Evolutionary conservation across 1,140 invertebrate genomes (phyloP).

Genomic region (Tachypleus tridentatus): DNA sequence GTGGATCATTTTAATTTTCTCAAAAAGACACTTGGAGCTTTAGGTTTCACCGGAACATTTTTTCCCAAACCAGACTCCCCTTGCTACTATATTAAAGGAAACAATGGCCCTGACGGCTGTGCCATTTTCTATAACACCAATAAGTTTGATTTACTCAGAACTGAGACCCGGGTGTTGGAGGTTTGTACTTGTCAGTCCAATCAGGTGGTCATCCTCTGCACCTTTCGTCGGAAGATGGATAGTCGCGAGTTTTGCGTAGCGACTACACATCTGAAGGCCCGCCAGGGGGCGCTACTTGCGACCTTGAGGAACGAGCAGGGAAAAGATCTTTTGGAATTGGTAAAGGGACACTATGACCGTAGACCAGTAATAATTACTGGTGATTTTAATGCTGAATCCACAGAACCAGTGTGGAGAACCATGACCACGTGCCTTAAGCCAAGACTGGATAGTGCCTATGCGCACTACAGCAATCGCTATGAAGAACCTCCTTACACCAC

Average conservation of each 20-base stretch:
- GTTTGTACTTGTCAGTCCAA: conserved; percentile 56
- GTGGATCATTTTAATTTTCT: conserved; percentile 58
- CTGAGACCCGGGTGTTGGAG: conserved; percentile 48
- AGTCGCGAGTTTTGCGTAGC: conserved; percentile 50
- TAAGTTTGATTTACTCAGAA: conserved; percentile 47
- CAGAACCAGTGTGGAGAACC: conserved; percentile 53
- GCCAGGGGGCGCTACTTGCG: conserved; percentile 50
- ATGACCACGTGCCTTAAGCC: conserved; percentile 33
- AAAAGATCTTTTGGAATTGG: conserved; percentile 51
- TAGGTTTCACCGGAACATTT: conserved; percentile 57
- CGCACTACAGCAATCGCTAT: conserved; percentile 28
- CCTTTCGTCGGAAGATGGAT: conserved; percentile 36
- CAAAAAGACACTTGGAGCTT: conserved; percentile 43
- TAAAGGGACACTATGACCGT: conserved; percentile 38
- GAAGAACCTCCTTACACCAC: conserved; percentile 58
- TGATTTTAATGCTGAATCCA: conserved; percentile 66
- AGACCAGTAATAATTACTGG: conserved; percentile 54
- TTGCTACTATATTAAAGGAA: conserved; percentile 55
- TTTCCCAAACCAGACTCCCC: conserved; percentile 66
- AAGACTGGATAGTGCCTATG: conserved; percentile 33
- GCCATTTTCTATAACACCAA: conserved; percentile 55
- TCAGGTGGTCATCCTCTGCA: conserved; percentile 40
- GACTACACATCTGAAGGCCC: conserved; percentile 64
- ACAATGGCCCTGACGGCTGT: conserved; percentile 67
- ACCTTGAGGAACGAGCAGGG: conserved; percentile 61